Base-by-base conservation (phyloP, 2,113 vertebrate genomes). In the Oreochromis spilurus region DNA sequence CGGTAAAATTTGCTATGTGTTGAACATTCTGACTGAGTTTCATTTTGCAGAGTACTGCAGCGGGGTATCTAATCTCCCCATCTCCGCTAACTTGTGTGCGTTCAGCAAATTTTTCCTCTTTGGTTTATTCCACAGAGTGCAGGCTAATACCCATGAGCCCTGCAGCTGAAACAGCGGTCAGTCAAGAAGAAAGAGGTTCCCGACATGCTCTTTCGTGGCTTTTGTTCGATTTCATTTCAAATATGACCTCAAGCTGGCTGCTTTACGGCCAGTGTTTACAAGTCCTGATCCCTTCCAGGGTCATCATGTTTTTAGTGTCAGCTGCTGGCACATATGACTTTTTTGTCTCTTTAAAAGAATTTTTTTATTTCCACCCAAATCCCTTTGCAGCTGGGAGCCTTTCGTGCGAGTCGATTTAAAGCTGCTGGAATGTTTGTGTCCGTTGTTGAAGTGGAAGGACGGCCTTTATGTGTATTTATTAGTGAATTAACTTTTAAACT, bases 181-280 rank as follows among this genome's bases (percentile, higher is more conserved):
- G 43, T 43, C 67, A 31, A 60, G 52, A 81, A 82, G 43, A 70
- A 82, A 89, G 45, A 87, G 83, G 75, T 77, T 85, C 67, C 4
- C 1, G 40, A 29, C 38, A 3, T 81, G 65, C 17, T 26, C 50
- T 83, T 85, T 77, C 53, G n/a, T 67, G 48, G 86, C 72, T 84
- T 91, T 91, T 86, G 55, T 87, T 87, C 55, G 11, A 36, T 86
- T 88, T 79, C 45, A 48, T 82, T 88, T 53, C 57, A 80, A 40
- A 36, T 40, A 43, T 90, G 81, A 91, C 85, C 81, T 87, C 48
- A 58, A 70, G 80, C 58, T 45, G 10, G 53, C 19, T 62, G 79
- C 67, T 85, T 87, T 79, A 81, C 81, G 17, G 58, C 53, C 84
- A 5, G 2, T 48, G 45, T 87, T 89, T 65, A 83, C 9, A 1